Percentiles rank a stretch among this genome's conserved stretches.
phyloP scores from a whole-genome alignment of 2,888 invertebrate genomes.

The Bimastos eiseni region DNA sequence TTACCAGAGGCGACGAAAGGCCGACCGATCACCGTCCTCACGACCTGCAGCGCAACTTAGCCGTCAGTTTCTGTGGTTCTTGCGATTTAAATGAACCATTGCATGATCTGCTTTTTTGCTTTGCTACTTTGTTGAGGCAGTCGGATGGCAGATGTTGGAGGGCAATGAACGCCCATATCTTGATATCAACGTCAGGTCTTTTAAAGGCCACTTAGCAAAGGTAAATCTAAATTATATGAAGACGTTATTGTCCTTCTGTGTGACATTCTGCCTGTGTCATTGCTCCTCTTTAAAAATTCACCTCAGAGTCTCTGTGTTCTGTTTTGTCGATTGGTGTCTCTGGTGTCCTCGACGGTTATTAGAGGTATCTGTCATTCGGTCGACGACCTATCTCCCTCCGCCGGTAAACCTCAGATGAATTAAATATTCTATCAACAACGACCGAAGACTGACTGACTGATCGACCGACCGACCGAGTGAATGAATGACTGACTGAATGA shows the following conservation, averaged over 20 bases:
- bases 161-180: background rate
- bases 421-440: no score
- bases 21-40: background rate
- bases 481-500: no score
- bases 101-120: background rate
- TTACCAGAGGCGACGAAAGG: background rate
- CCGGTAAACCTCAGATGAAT: no score
- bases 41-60: no score
- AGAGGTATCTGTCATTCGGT: no score
- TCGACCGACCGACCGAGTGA: no score
- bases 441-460: no score
- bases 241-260: background rate
- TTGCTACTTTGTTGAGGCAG: background rate
- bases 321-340: no score
- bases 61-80: background rate
- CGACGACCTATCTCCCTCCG: no score
- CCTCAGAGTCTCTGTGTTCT: constrained; percentile 3
- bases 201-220: background rate
- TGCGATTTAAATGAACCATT: background rate
- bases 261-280: background rate
- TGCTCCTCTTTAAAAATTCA: background rate
- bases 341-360: no score
- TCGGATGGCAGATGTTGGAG: background rate
- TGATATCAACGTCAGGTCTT: background rate
- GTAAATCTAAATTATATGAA: background rate